Conservation (phyloP, 1,140 invertebrate genomes). For the Drosophila subpulchrella region DNA sequence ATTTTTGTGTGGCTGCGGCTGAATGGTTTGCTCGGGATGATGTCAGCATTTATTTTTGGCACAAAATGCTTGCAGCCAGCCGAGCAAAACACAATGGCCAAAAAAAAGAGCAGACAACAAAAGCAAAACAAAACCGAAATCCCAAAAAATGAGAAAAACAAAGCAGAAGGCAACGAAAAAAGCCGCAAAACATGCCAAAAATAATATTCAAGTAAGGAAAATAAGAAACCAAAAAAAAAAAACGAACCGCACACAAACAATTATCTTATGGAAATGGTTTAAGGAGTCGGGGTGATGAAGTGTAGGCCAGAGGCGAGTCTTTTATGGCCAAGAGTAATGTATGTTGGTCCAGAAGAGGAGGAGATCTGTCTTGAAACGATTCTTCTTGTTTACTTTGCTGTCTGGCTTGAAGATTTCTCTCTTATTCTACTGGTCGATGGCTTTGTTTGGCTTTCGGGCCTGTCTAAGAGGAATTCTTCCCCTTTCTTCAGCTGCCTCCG, state of each 20-base stretch:
- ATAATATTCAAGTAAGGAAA: constrained; percentile 68
- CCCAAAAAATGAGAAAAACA: constrained; percentile 17
- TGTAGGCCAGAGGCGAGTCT: constrained; percentile 40
- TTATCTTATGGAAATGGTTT: constrained; percentile 50
- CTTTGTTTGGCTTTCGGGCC: constrained; percentile 22
- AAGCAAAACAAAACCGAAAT: constrained; percentile 73
- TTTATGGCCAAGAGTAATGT: constrained; percentile 43
- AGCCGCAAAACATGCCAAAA: constrained; percentile 79
- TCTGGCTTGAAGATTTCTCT: constrained; percentile 50
- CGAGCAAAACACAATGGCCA: constrained; percentile 53
- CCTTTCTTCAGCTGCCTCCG: constrained; percentile 3
- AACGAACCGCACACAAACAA: constrained; percentile 28
- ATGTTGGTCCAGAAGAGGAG: constrained; percentile 29
- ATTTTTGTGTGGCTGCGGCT: constrained; percentile 45
- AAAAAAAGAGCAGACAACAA: constrained; percentile 48
- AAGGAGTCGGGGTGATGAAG: constrained; percentile 24
- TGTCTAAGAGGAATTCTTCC: constrained; percentile 23
- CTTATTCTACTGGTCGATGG: constrained; percentile 4
- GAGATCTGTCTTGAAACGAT: constrained; percentile 15
- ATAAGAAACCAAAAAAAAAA: not conserved
- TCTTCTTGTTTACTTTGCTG: constrained; percentile 43
- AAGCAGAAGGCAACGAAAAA: constrained; percentile 37
- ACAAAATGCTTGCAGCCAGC: constrained; percentile 55
- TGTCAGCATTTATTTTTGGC: constrained; percentile 81
- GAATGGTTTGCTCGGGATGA: constrained; percentile 55